Conservation (phyloP, 2,888 invertebrate genomes). For the Steromphala cineraria region DNA sequence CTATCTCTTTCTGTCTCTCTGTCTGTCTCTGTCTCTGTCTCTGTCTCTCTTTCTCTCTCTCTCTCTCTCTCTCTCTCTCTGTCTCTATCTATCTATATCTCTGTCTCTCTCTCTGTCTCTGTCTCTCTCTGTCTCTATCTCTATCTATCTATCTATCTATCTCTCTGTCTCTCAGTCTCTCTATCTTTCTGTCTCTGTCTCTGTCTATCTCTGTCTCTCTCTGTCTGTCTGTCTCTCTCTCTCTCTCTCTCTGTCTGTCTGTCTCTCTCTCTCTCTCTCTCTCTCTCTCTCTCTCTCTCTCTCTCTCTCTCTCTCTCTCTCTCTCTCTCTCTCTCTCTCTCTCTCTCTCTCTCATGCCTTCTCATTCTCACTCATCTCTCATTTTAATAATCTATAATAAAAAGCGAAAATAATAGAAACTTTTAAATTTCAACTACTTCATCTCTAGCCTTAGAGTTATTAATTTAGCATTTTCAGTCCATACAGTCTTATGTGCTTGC, state of each 20-base stretch:
- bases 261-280: conserved; percentile 19
- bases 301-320: conserved; percentile 28
- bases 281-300: conserved; percentile 25
- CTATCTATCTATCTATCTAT: conserved; percentile 15
- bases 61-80: not conserved
- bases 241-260: not conserved
- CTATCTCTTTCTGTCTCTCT: conserved; percentile 24
- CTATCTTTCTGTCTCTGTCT: not conserved
- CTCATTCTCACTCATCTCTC: not conserved
- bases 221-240: not conserved
- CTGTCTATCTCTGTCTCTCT: not conserved
- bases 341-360: conserved; percentile 21
- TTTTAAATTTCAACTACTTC: too few relatives aligned
- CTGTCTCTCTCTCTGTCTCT: conserved; percentile 21
- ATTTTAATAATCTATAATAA: too few relatives aligned
- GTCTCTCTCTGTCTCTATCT: conserved; percentile 23
- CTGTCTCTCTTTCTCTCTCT: not conserved
- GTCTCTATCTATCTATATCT: not conserved
- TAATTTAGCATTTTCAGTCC: too few relatives aligned
- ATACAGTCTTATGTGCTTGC: too few relatives aligned
- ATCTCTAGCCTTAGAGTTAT: too few relatives aligned
- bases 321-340: conserved; percentile 25
- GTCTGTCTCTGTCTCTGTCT: not conserved
- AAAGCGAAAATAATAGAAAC: too few relatives aligned
- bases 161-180: conserved; percentile 19